Evolutionary conservation across 2,113 vertebrate species (phyloP).

Genomic region (Cochlearius cochlearius): DNA sequence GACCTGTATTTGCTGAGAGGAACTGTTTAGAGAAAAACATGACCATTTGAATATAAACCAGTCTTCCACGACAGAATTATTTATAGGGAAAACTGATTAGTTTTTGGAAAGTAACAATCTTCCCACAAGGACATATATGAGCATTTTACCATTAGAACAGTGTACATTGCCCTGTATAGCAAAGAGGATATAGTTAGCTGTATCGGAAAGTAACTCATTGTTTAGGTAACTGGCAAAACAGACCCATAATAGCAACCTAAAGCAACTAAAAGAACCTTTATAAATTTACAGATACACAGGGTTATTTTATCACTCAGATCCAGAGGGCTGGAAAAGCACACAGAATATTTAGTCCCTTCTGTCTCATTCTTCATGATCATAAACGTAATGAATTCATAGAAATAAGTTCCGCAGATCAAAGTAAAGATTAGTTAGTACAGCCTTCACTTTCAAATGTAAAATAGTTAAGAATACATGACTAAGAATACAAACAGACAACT

Average conservation of each 20-base stretch:
- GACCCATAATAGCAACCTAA: neutral
- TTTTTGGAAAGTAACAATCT: neutral
- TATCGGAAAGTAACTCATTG: neutral
- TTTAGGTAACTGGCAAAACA: neutral
- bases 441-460: neutral
- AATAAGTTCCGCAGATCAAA: neutral
- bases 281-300: neutral
- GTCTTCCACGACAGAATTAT: neutral
- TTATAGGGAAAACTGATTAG: neutral
- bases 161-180: neutral
- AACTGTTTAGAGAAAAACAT: neutral
- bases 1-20: neutral
- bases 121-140: neutral
- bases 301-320: neutral
- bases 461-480: neutral
- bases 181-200: neutral
- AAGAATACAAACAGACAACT: neutral
- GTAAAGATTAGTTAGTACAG: neutral
- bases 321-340: neutral
- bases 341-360: neutral
- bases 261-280: neutral
- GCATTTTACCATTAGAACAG: neutral
- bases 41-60: neutral
- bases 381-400: neutral
- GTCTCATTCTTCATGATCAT: neutral